These are phyloP conservation scores for Ispidina lecontei DNA, from an alignment of 2,797 vertebrate genomes.

Conservation along the genomic window DNA sequence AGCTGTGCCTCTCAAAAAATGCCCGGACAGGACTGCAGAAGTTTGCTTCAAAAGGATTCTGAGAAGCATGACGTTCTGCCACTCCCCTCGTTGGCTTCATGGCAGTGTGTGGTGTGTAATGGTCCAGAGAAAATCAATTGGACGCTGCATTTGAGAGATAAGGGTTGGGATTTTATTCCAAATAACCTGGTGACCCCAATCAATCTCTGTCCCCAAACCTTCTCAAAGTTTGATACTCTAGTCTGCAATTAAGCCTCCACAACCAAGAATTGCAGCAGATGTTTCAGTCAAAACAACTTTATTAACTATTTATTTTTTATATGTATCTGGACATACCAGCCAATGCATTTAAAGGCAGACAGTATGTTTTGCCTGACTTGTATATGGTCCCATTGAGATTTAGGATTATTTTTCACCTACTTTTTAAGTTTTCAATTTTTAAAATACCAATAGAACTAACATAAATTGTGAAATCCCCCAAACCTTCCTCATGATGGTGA, in stretches of 20 bases:
- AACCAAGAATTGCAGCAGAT: conserved; percentile 88
- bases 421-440: neutral
- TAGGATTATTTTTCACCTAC: neutral
- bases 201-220: conserved; percentile 89
- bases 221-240: conserved; percentile 79
- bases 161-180: conserved; percentile 81
- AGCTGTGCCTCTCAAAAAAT: neutral
- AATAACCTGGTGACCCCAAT: conserved; percentile 88
- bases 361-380: conserved; percentile 6
- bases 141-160: conserved; percentile 86
- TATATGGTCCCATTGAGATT: conserved; percentile 17
- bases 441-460: conserved; percentile 19
- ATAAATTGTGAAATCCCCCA: neutral
- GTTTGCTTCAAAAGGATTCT: conserved; percentile 39
- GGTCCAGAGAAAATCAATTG: conserved; percentile 94
- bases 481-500: neutral
- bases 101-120: conserved; percentile 81
- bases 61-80: conserved; percentile 52
- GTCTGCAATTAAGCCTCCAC: conserved; percentile 81
- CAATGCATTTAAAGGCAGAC: neutral
- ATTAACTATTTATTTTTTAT: conserved; percentile 76
- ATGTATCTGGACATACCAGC: conserved; percentile 11
- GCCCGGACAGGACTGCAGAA: neutral
- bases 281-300: conserved; percentile 81
- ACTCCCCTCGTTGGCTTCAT: conserved; percentile 13